Percentiles rank a stretch among this genome's conserved stretches.
phyloP scores from a whole-genome alignment of 2,888 invertebrate genomes.

The Lissocephala sabroskyi region DNA sequence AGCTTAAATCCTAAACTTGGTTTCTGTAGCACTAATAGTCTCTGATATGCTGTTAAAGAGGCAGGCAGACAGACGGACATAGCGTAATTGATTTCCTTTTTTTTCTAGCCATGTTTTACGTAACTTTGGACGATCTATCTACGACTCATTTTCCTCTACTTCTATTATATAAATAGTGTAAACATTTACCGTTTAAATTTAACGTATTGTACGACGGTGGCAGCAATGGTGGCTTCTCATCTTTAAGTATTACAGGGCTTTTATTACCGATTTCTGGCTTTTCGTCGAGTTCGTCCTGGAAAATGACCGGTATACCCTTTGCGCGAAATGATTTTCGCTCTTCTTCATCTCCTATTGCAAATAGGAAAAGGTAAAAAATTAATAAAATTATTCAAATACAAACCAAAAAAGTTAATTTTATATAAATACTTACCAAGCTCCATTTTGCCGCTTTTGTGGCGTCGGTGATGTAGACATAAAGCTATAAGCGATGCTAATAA shows the following conservation, averaged over 20 bases:
- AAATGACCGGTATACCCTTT: constrained; percentile 94
- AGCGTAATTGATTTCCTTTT: too few relatives aligned
- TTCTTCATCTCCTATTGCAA: constrained; percentile 83
- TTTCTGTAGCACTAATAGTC: too few relatives aligned
- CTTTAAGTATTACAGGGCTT: constrained; percentile 93
- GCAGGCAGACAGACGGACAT: too few relatives aligned
- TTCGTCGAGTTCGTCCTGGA: constrained; percentile 96
- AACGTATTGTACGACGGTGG: constrained; percentile 78
- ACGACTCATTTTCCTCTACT: too few relatives aligned
- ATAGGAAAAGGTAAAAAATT: too few relatives aligned
- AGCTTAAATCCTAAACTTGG: too few relatives aligned
- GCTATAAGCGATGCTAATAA: constrained; percentile 90
- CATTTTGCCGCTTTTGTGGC: constrained; percentile 89
- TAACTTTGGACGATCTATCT: too few relatives aligned
- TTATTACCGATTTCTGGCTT: constrained; percentile 91
- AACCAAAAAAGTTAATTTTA: too few relatives aligned
- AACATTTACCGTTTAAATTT: constrained; percentile 68
- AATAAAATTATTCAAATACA: too few relatives aligned
- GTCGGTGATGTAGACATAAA: constrained; percentile 87
- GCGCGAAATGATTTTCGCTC: constrained; percentile 87
- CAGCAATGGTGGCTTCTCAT: constrained; percentile 93
- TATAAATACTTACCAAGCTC: constrained; percentile 77
- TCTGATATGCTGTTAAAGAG: too few relatives aligned
- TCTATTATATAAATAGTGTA: too few relatives aligned
- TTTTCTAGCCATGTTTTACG: too few relatives aligned